Evolutionary conservation across 1,140 invertebrate genomes (phyloP), one percentile per base, ranked within the genome.

Genomic region (Thrips palmi): DNA sequence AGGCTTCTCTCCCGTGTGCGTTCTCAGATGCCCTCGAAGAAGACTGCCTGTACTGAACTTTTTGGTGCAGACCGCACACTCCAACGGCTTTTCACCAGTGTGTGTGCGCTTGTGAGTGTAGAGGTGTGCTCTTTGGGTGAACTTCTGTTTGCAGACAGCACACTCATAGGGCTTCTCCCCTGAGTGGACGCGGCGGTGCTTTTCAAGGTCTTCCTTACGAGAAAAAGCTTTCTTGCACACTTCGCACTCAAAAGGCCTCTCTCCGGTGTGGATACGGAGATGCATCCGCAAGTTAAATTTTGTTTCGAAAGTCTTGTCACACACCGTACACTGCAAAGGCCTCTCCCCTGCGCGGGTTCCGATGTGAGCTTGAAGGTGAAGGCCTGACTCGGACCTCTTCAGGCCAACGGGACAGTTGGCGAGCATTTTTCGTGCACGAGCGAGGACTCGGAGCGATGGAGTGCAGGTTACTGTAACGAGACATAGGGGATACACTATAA

Each of bases 121-220:
- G 7, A 84, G 59, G 47, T 81, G 76, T 47, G 82, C 74, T 45
- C 82, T 82, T 57, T 83, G 87, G 21, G 84, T 80, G 55, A 92
- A 92, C 2, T 80, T 73, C 43, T 89, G 82, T 3, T 76, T 69
- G 51, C 87, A 93, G 1, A 85, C 55, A 1, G 69, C 70, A 50
- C 87, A 92, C 18, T 77, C 70, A 54, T 89, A 92, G 0, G 87
- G 87, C 47, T 87, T 83, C 19, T 86, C 70, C 20, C 78, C 78
- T 36, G 76, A 76, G 49, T 85, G 80, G 4, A 84, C 55, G 37
- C 77, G 60, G 42, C 76, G 69, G 57, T 84, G 80, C 7, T 82
- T 57, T 4, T 75, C 81, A 73, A 84, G 79, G 51, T 84, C 84
- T 28, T 77, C 81, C 33, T 77, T 58, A 52, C 84, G 80, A 3